phyloP scores from a whole-genome alignment of 2,797 vertebrate genomes.

The Ara ararauna region DNA sequence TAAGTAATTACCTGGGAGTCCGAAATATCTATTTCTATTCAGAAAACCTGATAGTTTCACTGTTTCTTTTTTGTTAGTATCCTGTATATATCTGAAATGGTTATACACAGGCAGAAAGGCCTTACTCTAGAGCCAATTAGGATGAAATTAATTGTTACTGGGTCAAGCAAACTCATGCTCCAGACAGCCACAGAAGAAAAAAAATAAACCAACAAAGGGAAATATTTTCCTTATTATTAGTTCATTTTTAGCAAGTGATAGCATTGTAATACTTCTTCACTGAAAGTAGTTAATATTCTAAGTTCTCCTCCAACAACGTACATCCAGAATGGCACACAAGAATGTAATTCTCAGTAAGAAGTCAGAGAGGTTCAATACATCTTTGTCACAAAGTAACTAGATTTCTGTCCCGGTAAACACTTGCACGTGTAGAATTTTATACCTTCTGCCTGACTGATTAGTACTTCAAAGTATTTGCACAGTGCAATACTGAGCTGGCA shows the following conservation, averaged over 20 bases:
- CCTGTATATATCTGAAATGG: background rate
- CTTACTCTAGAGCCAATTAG: background rate
- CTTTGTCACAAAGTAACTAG: background rate
- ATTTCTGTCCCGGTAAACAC: background rate
- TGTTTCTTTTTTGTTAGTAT: background rate
- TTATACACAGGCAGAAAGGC: background rate
- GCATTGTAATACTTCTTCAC: background rate
- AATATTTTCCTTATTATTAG: background rate
- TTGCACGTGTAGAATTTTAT: background rate
- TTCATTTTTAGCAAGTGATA: background rate
- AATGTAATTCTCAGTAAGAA: background rate
- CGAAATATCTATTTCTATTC: background rate
- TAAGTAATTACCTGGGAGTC: background rate
- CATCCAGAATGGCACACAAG: background rate
- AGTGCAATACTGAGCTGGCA: background rate
- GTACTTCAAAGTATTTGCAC: background rate
- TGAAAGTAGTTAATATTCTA: background rate
- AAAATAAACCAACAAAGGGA: background rate
- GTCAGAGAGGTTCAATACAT: background rate
- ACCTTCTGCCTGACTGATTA: background rate
- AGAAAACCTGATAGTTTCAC: background rate
- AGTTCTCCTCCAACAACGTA: background rate
- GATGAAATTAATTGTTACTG: background rate
- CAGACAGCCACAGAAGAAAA: background rate
- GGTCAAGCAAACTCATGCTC: background rate